Evolutionary conservation across 2,797 vertebrate species (phyloP).

Genomic region (Otolemur crassicaudatus): DNA sequence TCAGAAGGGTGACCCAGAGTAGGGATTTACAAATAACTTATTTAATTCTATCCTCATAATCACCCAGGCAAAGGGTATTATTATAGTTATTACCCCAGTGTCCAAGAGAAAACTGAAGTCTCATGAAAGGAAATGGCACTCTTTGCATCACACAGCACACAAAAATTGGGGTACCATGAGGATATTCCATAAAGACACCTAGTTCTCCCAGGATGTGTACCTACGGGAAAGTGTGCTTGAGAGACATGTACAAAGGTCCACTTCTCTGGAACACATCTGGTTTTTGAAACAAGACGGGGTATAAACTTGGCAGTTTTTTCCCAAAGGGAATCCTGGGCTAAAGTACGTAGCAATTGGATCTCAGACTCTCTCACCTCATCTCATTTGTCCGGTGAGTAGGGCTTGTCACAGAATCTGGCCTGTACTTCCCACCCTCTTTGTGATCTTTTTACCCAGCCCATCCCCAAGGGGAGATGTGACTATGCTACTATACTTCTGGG

Average conservation of each 20-base stretch:
- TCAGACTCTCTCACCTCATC: background rate
- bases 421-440: background rate
- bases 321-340: background rate
- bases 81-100: background rate
- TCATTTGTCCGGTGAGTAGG: background rate
- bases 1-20: background rate
- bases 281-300: background rate
- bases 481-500: background rate
- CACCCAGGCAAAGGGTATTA: background rate
- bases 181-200: background rate
- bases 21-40: background rate
- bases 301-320: background rate
- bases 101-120: slow-evolving; percentile 40
- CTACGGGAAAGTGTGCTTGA: background rate
- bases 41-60: background rate
- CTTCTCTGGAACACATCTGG: background rate
- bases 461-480: background rate
- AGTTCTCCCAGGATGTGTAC: background rate
- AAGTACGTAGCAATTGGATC: background rate
- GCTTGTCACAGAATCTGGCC: background rate
- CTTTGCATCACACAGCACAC: background rate
- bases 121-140: background rate
- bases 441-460: background rate
- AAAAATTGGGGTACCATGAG: background rate
- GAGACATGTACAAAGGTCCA: background rate